phyloP scores from a whole-genome alignment of 1,140 invertebrate species.

The Pollicipes pollicipes region DNA sequence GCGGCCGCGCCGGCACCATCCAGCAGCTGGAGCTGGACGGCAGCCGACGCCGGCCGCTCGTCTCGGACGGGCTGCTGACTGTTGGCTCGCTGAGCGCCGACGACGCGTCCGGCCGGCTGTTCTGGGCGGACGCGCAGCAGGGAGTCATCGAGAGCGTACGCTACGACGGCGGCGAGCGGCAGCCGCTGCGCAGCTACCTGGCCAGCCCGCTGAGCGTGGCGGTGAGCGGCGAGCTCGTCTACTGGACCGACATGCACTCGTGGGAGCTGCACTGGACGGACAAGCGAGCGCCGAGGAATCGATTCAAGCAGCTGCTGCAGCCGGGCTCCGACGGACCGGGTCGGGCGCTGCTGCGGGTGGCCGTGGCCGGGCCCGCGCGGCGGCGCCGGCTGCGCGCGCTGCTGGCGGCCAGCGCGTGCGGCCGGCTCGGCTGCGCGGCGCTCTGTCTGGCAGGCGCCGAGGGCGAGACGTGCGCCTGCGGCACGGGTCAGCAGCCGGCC shows the following conservation, averaged over 20 bases:
- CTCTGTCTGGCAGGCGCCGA: slow-evolving; percentile 57
- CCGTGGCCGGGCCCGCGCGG: too few species aligned
- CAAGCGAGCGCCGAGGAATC: too few species aligned
- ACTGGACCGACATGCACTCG: not conserved
- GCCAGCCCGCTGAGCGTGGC: not conserved
- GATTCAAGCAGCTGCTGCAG: not conserved
- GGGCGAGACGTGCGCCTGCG: slow-evolving; percentile 53
- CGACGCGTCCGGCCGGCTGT: slow-evolving; percentile 39
- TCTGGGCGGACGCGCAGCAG: slow-evolving; percentile 37
- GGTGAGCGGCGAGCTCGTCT: not conserved
- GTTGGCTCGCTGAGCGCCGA: slow-evolving; percentile 42
- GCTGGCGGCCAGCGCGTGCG: not conserved
- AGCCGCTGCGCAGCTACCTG: not conserved
- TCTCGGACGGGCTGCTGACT: slow-evolving; percentile 29
- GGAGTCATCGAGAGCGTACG: slow-evolving; percentile 31
- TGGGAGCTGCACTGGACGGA: not conserved
- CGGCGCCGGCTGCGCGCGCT: not conserved
- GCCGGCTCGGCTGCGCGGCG: slow-evolving; percentile 41
- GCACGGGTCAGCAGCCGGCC: slow-evolving; percentile 32
- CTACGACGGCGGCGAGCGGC: slow-evolving; percentile 37
- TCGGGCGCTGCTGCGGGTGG: not conserved
- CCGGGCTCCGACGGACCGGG: too few species aligned
- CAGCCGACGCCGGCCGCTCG: slow-evolving; percentile 23
- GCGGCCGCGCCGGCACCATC: not conserved
- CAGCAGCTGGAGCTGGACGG: not conserved